Percentiles rank a stretch among this genome's conserved stretches.
Evolutionary conservation across 2,888 invertebrate species (phyloP).

Genomic region (Lucinisca nassula): DNA sequence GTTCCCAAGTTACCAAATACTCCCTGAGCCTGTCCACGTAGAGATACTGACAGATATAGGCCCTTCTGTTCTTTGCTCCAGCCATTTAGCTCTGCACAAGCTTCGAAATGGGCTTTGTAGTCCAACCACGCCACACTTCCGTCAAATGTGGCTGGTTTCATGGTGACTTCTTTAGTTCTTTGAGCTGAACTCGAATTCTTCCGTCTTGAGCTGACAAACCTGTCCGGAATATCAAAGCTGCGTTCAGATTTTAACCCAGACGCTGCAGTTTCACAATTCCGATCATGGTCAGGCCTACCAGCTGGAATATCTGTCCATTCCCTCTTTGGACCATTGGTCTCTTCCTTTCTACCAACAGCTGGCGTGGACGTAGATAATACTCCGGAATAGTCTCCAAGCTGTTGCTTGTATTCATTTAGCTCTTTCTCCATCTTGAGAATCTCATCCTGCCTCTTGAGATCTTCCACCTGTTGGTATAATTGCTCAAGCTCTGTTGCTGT

Average conservation of each 20-base stretch:
- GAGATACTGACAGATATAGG: too few relatives aligned
- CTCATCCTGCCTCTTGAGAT: not conserved
- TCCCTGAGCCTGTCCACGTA: constrained; percentile 38
- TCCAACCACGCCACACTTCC: constrained; percentile 35
- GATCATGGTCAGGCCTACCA: not conserved
- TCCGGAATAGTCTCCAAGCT: not conserved
- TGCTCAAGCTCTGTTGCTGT: not conserved
- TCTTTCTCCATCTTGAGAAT: not conserved
- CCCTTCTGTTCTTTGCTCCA: too few relatives aligned
- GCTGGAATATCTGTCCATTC: not conserved
- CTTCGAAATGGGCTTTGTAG: constrained; percentile 45
- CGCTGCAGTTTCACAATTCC: not conserved
- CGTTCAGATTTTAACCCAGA: not conserved
- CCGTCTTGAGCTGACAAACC: not conserved
- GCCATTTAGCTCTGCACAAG: constrained; percentile 22
- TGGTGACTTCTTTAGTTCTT: not conserved
- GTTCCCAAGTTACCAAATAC: constrained; percentile 35
- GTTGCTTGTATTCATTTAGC: not conserved
- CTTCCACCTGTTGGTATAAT: not conserved
- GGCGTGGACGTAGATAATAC: not conserved
- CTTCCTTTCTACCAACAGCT: not conserved
- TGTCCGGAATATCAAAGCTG: not conserved
- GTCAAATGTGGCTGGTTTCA: constrained; percentile 37
- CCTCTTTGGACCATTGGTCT: not conserved
- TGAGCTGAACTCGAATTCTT: not conserved